Percentiles rank a stretch among this genome's conserved stretches.
Evolutionary conservation across 1,140 invertebrate genomes (phyloP).

Genomic region (Drosophila hydei): DNA sequence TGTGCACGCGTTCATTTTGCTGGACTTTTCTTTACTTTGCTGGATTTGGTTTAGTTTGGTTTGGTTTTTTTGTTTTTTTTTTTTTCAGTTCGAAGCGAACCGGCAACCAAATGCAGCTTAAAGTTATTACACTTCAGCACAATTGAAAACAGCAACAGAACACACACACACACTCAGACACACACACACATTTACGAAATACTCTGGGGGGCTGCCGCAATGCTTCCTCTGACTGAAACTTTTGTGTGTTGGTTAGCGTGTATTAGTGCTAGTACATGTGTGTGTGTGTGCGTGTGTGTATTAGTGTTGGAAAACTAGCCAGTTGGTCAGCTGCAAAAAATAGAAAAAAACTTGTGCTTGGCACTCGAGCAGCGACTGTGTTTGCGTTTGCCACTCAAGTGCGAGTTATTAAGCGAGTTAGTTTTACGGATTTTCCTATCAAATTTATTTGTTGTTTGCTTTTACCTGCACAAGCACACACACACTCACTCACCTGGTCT

Average conservation of each 20-base stretch:
- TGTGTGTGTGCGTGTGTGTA: conserved; percentile 5
- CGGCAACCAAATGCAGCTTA: conserved; percentile 8
- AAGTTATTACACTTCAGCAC: conserved; percentile 48
- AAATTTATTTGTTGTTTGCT: conserved; percentile 61
- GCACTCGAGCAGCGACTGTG: conserved; percentile 15
- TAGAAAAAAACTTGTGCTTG: conserved; percentile 11
- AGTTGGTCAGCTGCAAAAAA: conserved; percentile 30
- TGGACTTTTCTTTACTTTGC: conserved; percentile 48
- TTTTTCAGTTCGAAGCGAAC: too few relatives aligned
- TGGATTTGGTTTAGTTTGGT: conserved; percentile 46
- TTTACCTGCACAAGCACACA: conserved; percentile 18
- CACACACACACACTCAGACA: background rate
- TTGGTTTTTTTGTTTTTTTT: background rate
- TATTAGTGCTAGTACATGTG: background rate
- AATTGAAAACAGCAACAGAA: conserved; percentile 34
- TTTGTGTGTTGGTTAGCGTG: conserved; percentile 13
- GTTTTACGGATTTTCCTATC: conserved; percentile 62
- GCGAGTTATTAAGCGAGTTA: conserved; percentile 64
- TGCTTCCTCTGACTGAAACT: conserved; percentile 17
- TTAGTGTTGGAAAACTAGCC: conserved; percentile 6
- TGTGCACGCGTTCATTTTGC: conserved; percentile 31
- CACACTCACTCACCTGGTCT: background rate
- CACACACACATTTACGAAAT: conserved; percentile 10
- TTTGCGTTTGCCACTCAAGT: conserved; percentile 62
- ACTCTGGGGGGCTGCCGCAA: conserved; percentile 12